Evolutionary conservation across 1,140 invertebrate species (phyloP).

Genomic region (Drosophila funebris): DNA sequence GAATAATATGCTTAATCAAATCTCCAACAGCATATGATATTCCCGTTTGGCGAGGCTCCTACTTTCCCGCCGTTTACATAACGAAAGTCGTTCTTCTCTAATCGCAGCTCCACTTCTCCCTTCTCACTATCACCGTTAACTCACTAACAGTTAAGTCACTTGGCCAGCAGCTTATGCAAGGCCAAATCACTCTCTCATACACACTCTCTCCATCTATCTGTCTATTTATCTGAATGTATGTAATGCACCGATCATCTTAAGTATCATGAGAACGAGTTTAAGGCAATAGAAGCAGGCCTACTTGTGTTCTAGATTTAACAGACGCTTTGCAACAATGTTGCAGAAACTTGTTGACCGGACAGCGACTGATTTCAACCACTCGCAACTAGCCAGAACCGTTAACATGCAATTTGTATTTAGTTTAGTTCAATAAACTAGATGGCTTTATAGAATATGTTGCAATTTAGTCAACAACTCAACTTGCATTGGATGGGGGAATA

Average conservation of each 20-base stretch:
- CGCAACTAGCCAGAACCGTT: constrained; percentile 39
- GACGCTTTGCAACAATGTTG: constrained; percentile 62
- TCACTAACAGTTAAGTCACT: background rate
- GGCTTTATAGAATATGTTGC: constrained; percentile 69
- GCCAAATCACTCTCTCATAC: constrained; percentile 24
- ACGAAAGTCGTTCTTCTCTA: background rate
- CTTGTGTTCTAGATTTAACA: constrained; percentile 63
- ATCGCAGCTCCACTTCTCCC: background rate
- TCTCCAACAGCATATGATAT: too few relatives aligned
- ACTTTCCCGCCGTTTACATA: background rate
- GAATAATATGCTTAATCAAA: background rate
- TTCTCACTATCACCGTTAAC: background rate
- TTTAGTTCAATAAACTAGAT: constrained; percentile 68
- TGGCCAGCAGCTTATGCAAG: constrained; percentile 23
- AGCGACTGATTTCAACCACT: background rate
- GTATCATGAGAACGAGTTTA: constrained; percentile 25
- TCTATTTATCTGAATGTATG: background rate
- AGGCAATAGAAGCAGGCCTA: constrained; percentile 4
- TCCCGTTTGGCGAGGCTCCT: background rate
- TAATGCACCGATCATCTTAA: constrained; percentile 1
- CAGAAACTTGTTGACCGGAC: constrained; percentile 59
- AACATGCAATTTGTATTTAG: constrained; percentile 62
- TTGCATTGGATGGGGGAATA: constrained; percentile 20
- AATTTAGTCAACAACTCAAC: constrained; percentile 47
- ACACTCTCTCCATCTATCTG: background rate